phyloP scores from a whole-genome alignment of 2,888 invertebrate genomes.

The Drosophila setosimentum region DNA sequence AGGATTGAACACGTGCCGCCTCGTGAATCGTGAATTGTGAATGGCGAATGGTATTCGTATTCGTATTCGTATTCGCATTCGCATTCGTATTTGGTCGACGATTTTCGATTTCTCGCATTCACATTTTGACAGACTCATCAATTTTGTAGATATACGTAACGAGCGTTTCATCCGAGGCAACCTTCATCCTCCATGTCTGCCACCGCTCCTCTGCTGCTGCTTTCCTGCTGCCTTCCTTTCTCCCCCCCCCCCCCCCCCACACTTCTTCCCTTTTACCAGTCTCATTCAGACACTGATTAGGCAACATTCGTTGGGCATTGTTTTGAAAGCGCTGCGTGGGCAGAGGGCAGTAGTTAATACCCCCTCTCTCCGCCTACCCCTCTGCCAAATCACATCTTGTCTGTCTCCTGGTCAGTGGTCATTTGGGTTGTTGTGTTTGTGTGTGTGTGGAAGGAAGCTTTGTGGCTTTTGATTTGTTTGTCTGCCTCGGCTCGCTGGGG shows the following conservation, averaged over 20 bases:
- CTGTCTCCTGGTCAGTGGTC: constrained; percentile 25
- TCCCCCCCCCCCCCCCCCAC: no score
- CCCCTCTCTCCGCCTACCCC: background rate
- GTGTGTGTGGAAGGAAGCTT: constrained; percentile 66
- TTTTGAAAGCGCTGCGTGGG: constrained; percentile 63
- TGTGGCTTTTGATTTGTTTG: constrained; percentile 77
- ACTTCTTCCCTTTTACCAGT: background rate
- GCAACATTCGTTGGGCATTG: constrained; percentile 68
- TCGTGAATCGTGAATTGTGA: background rate
- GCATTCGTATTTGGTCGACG: constrained; percentile 21
- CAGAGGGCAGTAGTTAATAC: constrained; percentile 21
- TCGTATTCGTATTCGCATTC: background rate
- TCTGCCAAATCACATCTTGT: background rate
- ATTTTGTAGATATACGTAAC: constrained; percentile 72
- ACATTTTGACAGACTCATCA: constrained; percentile 81
- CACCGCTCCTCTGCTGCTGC: background rate
- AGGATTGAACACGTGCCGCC: constrained; percentile 68
- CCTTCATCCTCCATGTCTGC: constrained; percentile 2
- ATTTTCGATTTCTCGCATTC: constrained; percentile 71
- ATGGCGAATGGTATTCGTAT: constrained; percentile 7
- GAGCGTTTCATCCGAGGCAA: constrained; percentile 38
- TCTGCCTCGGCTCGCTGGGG: constrained; percentile 53
- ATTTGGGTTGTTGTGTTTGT: constrained; percentile 25
- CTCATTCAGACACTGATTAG: constrained; percentile 61
- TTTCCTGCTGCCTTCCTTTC: background rate